A percentile compares a stretch with the other conserved stretches of the same genome.
phyloP scores from a whole-genome alignment of 1,140 invertebrate species.

The Drosophila persimilis region DNA sequence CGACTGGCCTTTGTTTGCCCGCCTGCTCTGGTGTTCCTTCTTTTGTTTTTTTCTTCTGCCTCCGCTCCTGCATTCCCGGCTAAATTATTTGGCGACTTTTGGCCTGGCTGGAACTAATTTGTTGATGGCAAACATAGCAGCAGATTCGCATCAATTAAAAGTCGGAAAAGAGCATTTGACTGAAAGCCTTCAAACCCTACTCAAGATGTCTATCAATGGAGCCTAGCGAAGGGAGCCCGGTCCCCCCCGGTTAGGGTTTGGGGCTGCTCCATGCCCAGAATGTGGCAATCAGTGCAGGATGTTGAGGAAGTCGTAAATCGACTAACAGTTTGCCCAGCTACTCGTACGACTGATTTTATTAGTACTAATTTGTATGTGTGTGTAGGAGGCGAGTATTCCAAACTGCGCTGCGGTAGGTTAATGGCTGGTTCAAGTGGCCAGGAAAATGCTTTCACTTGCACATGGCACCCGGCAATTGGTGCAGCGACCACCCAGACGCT shows the following conservation, averaged over 20 bases:
- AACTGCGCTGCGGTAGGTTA: conserved; percentile 81
- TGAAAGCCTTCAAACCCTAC: conserved; percentile 78
- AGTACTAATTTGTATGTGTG: conserved; percentile 60
- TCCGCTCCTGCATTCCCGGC: conserved; percentile 12
- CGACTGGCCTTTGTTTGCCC: conserved; percentile 63
- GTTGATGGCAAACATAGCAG: conserved; percentile 41
- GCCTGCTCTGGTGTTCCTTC: conserved; percentile 12
- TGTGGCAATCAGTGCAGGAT: conserved; percentile 55
- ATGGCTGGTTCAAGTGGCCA: conserved; percentile 65
- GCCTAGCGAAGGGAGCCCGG: too few relatives aligned
- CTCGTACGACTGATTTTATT: conserved; percentile 41
- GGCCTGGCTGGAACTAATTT: conserved; percentile 63
- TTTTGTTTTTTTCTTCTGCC: conserved; percentile 18
- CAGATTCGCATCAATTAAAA: conserved; percentile 68
- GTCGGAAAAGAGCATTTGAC: conserved; percentile 47
- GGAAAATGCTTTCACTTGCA: conserved; percentile 67
- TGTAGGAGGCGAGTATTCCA: conserved; percentile 34
- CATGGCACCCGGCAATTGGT: conserved; percentile 15
- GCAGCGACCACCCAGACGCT: too few relatives aligned
- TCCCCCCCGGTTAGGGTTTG: not conserved
- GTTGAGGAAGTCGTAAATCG: conserved; percentile 77
- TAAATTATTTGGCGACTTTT: conserved; percentile 72
- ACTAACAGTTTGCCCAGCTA: conserved; percentile 51
- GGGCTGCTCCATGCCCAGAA: conserved; percentile 6
- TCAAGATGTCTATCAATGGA: conserved; percentile 67